These are phyloP conservation scores for Vanessa atalanta DNA, from an alignment of 1,140 invertebrate species.

Conservation along the genomic window DNA sequence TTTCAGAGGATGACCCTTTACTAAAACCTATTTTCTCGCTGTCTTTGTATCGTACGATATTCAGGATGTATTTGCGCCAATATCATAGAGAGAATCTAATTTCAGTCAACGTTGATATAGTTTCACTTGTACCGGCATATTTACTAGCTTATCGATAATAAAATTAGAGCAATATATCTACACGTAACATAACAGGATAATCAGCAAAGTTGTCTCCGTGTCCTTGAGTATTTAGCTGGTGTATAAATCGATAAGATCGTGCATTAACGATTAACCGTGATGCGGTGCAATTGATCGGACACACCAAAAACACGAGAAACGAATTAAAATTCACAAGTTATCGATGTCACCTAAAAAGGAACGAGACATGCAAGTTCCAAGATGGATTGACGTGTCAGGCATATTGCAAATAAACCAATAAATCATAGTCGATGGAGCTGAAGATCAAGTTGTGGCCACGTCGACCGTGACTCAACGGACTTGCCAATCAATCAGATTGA, in stretches of 20 bases:
- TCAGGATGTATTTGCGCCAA: too few species aligned
- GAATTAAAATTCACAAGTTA: conserved; percentile 35
- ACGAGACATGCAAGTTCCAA: conserved; percentile 24
- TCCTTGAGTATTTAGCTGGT: conserved; percentile 13
- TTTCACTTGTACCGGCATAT: too few species aligned
- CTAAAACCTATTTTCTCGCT: too few species aligned
- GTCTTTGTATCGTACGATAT: too few species aligned
- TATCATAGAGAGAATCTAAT: too few species aligned
- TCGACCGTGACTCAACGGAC: conserved; percentile 22
- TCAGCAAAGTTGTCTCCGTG: background rate
- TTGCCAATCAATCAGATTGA: conserved; percentile 50
- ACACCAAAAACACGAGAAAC: conserved; percentile 25
- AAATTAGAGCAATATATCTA: background rate
- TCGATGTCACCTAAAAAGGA: conserved; percentile 26
- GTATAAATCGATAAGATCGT: conserved; percentile 29
- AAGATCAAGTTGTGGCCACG: conserved; percentile 22
- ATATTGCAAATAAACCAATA: conserved; percentile 26
- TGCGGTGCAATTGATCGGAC: conserved; percentile 29
- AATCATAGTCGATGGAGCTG: conserved; percentile 16
- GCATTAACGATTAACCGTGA: conserved; percentile 23
- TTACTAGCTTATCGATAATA: background rate
- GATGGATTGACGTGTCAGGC: conserved; percentile 25
- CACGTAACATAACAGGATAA: background rate
- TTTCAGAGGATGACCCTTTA: too few species aligned
- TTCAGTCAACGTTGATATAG: too few species aligned